Evolutionary conservation across 1,140 invertebrate genomes (phyloP), one percentile per base, ranked within the genome.

Genomic region (Brachionus rotundiformis): DNA sequence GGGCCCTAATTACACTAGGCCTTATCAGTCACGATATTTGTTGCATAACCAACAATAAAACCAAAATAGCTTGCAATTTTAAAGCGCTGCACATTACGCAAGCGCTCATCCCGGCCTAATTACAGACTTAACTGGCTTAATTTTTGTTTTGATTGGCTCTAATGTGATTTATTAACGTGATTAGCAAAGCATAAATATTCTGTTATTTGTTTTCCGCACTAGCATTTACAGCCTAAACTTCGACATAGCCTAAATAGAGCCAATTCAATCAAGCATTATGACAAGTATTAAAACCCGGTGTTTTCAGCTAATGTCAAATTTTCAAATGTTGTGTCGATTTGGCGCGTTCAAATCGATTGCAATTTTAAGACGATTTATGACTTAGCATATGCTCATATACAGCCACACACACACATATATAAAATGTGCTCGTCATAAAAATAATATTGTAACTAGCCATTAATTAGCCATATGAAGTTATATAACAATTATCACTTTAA

Each of bases 401-500:
- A 25, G 4, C n/a, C 63, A 68, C 36, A 36, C 36, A 31, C 29
- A 36, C 4, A n/a, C 7, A 68, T 29, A 63, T 63, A 63, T 29
- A 63, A 63, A 29, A 63, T 63, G 29, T 63, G 61, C 61, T 63
- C 61, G 29, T 68, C 63, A 68, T 36, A 44, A 41, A 7, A 44
- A 73, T 27, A 73, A n/a, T n/a, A 73, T 31, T 41, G 29, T 73
- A 19, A 36, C 29, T 8, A 8, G 3, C 31, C 31, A n/a, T 68
- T 31, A 73, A 73, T 73, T 73, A 73, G 68, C 33, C 68, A 73
- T 73, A 47, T 73, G 68, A 0, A 44, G 68, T 73, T 73, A 44
- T 73, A 73, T 73, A 73, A 73, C 13, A 73, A 73, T 73, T 73
- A 73, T 73, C 68, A 73, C 68, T 73, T 73, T 44, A 73, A 73